A percentile compares a stretch with the other conserved stretches of the same genome.
These are phyloP conservation scores for Carlito syrichta DNA, from an alignment of 2,113 vertebrate genomes.

Conservation along the genomic window DNA sequence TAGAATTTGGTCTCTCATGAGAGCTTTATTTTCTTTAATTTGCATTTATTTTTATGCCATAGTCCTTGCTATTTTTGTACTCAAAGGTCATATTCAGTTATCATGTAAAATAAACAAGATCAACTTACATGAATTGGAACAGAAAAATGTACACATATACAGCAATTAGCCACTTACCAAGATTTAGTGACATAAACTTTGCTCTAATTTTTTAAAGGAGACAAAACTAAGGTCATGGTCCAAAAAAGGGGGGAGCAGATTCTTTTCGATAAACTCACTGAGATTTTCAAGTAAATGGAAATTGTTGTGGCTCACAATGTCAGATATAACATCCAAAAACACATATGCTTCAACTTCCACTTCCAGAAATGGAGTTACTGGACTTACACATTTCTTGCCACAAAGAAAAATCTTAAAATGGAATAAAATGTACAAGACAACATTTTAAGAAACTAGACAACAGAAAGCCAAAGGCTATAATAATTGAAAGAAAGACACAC, in stretches of 20 bases:
- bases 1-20: neutral
- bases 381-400: neutral
- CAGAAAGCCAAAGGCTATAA: neutral
- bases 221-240: neutral
- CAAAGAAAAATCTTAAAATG: neutral
- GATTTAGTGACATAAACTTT: no score
- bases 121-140: neutral
- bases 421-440: neutral
- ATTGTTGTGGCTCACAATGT: neutral
- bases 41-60: neutral
- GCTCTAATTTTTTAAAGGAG: neutral
- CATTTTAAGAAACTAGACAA: neutral
- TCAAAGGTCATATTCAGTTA: neutral
- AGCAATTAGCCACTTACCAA: neutral
- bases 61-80: neutral
- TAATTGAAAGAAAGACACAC: neutral
- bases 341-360: neutral
- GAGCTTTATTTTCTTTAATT: constrained; percentile 14
- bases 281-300: neutral
- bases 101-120: neutral
- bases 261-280: neutral
- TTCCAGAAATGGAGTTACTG: neutral
- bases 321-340: no score
- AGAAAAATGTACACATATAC: neutral
- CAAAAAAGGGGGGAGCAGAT: no score